phyloP scores from a whole-genome alignment of 1,140 invertebrate genomes.

The Cryptotermes secundus region DNA sequence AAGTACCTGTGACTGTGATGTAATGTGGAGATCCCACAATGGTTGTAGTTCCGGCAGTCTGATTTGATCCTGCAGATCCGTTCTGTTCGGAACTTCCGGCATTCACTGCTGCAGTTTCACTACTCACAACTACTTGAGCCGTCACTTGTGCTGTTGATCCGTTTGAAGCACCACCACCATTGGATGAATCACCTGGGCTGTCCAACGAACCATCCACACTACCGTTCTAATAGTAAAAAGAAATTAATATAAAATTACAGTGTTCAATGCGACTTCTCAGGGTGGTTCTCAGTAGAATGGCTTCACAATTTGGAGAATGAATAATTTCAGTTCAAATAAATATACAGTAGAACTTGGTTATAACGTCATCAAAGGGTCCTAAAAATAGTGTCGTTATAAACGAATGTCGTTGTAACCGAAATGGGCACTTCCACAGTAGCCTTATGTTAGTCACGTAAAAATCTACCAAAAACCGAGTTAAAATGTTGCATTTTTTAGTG shows the following conservation, averaged over 20 bases:
- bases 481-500: too few species aligned
- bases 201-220: constrained; percentile 46
- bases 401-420: too few species aligned
- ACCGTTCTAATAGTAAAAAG: constrained; percentile 28
- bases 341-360: too few species aligned
- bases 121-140: constrained; percentile 51
- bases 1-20: constrained; percentile 55
- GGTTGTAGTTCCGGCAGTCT: constrained; percentile 26
- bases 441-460: too few species aligned
- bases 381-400: too few species aligned
- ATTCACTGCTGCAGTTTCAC: constrained; percentile 29
- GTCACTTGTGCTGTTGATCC: constrained; percentile 52
- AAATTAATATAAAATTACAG: not conserved
- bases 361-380: too few species aligned
- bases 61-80: constrained; percentile 27
- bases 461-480: too few species aligned
- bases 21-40: constrained; percentile 52
- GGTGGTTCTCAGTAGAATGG: not conserved
- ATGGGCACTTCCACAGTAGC: too few species aligned
- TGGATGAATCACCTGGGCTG: constrained; percentile 51
- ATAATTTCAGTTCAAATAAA: not conserved
- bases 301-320: not conserved
- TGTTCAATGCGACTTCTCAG: not conserved
- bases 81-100: constrained; percentile 32
- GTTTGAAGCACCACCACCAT: constrained; percentile 45